phyloP scores from a whole-genome alignment of 2,888 invertebrate species.

The Acanthosepion pharaonis region DNA sequence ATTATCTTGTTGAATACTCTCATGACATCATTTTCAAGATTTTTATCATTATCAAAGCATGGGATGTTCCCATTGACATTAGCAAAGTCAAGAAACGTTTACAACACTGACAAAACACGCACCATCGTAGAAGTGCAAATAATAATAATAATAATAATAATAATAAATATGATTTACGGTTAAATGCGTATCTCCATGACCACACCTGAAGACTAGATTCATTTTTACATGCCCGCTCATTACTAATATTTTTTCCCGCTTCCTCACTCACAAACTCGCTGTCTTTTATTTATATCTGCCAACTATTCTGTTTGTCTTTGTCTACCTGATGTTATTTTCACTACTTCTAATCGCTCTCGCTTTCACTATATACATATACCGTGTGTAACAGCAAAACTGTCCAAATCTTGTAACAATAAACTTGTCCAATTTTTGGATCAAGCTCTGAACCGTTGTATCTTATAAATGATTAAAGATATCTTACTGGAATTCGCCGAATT shows the following conservation, averaged over 20 bases:
- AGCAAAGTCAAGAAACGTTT: neutral
- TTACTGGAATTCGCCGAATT: too few species aligned
- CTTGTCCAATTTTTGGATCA: too few species aligned
- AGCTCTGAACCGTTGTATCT: too few species aligned
- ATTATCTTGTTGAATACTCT: slow-evolving; percentile 33
- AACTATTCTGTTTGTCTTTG: neutral
- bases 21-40: neutral
- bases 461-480: too few species aligned
- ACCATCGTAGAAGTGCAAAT: neutral
- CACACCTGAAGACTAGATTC: neutral
- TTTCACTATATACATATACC: too few species aligned
- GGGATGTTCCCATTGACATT: neutral
- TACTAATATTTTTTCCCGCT: neutral
- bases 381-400: too few species aligned
- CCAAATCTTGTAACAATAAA: too few species aligned
- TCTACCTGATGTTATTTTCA: neutral
- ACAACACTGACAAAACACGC: neutral
- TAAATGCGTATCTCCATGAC: neutral
- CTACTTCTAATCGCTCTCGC: neutral
- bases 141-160: neutral
- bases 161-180: neutral
- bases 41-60: slow-evolving; percentile 33
- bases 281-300: neutral
- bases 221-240: neutral
- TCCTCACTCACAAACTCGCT: neutral